These are phyloP conservation scores for Poecilia velifera DNA, from an alignment of 2,797 vertebrate genomes.

Conservation along the genomic window DNA sequence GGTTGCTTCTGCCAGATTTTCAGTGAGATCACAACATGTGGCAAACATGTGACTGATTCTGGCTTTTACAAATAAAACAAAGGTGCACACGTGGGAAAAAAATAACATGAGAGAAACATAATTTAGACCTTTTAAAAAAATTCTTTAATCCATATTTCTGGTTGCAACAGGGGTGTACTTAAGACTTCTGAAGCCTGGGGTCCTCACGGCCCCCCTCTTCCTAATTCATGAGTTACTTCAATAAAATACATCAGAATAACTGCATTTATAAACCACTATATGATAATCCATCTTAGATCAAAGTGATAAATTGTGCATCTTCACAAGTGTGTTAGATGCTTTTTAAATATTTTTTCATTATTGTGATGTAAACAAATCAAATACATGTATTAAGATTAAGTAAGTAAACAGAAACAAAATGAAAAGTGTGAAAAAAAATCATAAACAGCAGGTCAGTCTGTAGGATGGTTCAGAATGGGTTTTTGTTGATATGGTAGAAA, in stretches of 20 bases:
- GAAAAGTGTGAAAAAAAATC: too few relatives aligned
- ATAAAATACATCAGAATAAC: background rate
- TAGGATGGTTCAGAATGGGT: too few relatives aligned
- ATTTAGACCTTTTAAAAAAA: background rate
- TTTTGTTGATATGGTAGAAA: too few relatives aligned
- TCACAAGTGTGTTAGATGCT: background rate
- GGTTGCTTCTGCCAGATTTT: constrained; percentile 29
- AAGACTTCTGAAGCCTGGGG: background rate
- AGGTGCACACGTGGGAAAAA: background rate
- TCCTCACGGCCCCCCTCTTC: background rate
- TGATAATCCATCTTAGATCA: background rate
- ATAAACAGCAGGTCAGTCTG: too few relatives aligned
- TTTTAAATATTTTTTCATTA: too few relatives aligned
- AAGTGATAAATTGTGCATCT: background rate
- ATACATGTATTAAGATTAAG: too few relatives aligned
- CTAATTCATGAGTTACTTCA: background rate
- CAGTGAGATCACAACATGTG: background rate
- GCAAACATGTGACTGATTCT: background rate
- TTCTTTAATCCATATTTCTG: background rate
- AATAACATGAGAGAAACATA: background rate
- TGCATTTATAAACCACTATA: background rate
- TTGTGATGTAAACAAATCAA: too few relatives aligned
- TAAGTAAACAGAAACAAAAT: too few relatives aligned
- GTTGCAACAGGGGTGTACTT: constrained; percentile 4
- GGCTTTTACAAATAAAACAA: background rate